phyloP scores from a whole-genome alignment of 2,888 invertebrate species.

The Euzophera pinguis region DNA sequence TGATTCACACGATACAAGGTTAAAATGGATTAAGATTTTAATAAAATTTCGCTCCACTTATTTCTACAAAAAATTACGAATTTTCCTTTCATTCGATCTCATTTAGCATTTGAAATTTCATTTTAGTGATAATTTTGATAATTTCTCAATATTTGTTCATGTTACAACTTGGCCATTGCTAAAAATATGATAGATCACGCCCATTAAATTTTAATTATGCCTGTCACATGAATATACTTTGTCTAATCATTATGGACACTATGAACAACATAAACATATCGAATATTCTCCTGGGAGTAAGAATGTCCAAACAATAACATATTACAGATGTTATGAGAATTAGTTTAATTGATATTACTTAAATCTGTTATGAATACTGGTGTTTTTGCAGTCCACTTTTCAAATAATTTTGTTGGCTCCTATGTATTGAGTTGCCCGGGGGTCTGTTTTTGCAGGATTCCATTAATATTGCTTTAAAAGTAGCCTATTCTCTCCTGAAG shows the following conservation, averaged over 20 bases:
- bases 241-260: background rate
- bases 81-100: background rate
- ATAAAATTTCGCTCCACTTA: background rate
- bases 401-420: too few relatives aligned
- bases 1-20: slow-evolving; percentile 27
- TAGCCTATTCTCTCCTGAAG: too few relatives aligned
- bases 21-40: background rate
- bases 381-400: too few relatives aligned
- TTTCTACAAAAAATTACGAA: background rate
- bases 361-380: background rate
- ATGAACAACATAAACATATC: background rate
- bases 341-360: background rate
- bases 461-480: too few relatives aligned
- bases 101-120: background rate
- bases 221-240: background rate
- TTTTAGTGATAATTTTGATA: background rate
- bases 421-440: too few relatives aligned
- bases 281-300: background rate
- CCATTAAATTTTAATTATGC: background rate
- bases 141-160: background rate
- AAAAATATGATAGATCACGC: slow-evolving; percentile 7
- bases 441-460: too few relatives aligned
- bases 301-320: slow-evolving; percentile 11
- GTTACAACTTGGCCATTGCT: too few relatives aligned
- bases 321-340: background rate